Evolutionary conservation across 2,888 invertebrate species (phyloP), one percentile per base, ranked within the genome.

Genomic region (Drosophila acutilabella): DNA sequence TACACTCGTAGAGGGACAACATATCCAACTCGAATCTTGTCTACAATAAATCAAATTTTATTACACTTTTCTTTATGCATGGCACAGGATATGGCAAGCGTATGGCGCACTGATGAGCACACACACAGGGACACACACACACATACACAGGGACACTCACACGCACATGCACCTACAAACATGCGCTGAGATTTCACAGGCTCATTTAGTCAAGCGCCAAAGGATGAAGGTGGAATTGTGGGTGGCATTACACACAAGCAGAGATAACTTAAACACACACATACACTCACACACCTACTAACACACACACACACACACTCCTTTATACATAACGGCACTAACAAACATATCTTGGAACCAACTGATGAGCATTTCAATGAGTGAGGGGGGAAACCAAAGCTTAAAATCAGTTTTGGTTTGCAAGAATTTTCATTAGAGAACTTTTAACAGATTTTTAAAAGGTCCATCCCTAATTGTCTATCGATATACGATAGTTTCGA

Each of bases 41-140:
- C 92, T 89, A 90, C 91, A 92, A 92, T 92, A 92, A 92, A 92
- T 92, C 92, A 92, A 92, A 92, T 92, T 92, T 92, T 92, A 92
- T 92, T 92, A 92, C 92, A 92, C 91, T 92, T 92, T 92, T 92
- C 92, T 92, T 92, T 92, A 92, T 92, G 91, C 90, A 90, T 90
- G 86, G 88, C 80, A 88, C 88, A 85, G 88, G 88, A 87, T 87
- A 89, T 85, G 85, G 88, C 79, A 86, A 82, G 89, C 86, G 89
- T 88, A 86, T 87, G 89, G 89, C 76, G 75, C 79, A 73, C 80
- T 89, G 89, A 86, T 88, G 86, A 88, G 80, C 86, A 66, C 68
- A 68, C 72, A 61, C 57, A 41, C 20, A 20, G 3, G 20, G 20
- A 20, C 20, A 20, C 56, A 60, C 47, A 58, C 11, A 61, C 57